phyloP scores from a whole-genome alignment of 30 jellyfish, hydroid and myxozoan genomes.

The Aurelia sp. region DNA sequence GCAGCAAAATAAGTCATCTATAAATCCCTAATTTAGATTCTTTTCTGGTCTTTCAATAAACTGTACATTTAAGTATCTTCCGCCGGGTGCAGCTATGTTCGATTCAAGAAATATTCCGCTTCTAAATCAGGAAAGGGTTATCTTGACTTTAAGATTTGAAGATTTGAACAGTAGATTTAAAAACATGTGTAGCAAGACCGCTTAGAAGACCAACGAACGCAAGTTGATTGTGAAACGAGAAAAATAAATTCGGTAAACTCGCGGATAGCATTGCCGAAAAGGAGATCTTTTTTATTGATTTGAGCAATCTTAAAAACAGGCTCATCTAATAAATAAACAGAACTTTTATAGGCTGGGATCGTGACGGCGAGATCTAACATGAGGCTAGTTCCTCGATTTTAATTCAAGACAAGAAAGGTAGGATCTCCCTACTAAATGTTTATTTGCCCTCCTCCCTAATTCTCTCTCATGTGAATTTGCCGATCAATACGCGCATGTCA shows the following conservation, averaged over 20 bases:
- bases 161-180: no score
- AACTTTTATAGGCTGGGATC: slow-evolving; percentile 23
- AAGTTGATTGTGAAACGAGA: no score
- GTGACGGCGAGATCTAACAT: slow-evolving; percentile 70
- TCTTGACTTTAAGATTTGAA: no score
- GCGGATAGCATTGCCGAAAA: slow-evolving; percentile 37
- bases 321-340: slow-evolving; percentile 41
- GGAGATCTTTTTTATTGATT: slow-evolving; percentile 26
- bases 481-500: slow-evolving; percentile 67
- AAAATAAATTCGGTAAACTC: neutral
- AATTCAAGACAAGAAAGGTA: slow-evolving; percentile 46
- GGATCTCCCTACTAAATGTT: slow-evolving; percentile 64
- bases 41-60: no score
- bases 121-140: slow-evolving; percentile 23
- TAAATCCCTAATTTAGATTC: no score
- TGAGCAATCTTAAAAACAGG: slow-evolving; percentile 42
- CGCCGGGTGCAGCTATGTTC: slow-evolving; percentile 17
- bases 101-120: neutral
- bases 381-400: slow-evolving; percentile 16
- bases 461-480: slow-evolving; percentile 56
- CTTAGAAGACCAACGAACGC: no score
- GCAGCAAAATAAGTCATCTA: no score
- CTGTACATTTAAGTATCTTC: neutral
- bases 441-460: slow-evolving; percentile 66
- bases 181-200: no score